Evolutionary conservation across 2,113 vertebrate species (phyloP).

Genomic region (Acanthisitta chloris): DNA sequence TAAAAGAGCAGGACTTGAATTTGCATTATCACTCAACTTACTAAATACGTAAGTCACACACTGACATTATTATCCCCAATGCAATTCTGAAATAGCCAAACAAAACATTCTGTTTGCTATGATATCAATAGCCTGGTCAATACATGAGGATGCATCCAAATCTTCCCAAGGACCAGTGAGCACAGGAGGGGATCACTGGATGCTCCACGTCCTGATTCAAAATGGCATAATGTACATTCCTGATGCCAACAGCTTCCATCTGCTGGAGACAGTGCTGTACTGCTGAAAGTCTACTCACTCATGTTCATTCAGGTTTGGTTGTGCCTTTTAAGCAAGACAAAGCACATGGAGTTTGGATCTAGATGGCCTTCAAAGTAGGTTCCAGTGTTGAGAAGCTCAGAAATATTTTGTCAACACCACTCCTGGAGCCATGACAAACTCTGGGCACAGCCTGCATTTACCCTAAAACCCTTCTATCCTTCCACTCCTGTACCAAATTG

Average conservation of each 20-base stretch:
- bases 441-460: neutral
- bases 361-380: neutral
- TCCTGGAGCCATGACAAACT: neutral
- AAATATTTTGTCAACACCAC: neutral
- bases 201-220: neutral
- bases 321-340: neutral
- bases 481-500: neutral
- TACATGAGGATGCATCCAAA: neutral
- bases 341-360: neutral
- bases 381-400: neutral
- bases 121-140: rapidly evolving
- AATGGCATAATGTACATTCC: neutral
- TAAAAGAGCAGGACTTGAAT: neutral
- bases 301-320: rapidly evolving
- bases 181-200: neutral
- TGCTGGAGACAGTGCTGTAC: neutral
- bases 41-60: neutral
- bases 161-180: neutral
- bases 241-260: neutral
- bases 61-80: neutral
- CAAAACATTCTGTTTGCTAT: neutral
- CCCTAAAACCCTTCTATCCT: rapidly evolving
- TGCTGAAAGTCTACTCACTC: neutral
- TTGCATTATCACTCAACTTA: neutral
- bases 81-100: neutral